Conservation (phyloP, 64 coral and sea anemone species). For the Montipora foliosa region DNA sequence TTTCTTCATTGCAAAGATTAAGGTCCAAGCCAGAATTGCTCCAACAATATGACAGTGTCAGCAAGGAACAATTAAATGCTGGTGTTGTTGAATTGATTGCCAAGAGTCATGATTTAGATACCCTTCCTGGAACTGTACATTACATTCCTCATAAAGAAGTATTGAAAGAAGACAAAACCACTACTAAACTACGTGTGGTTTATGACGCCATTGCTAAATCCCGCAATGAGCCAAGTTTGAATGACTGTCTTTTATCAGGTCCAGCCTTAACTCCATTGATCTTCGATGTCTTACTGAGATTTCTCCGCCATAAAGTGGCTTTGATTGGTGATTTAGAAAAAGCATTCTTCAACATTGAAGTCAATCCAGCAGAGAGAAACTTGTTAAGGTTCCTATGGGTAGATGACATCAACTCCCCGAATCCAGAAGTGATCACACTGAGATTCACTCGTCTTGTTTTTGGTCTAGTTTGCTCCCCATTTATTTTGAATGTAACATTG, state of each 20-base stretch:
- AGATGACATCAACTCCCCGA: conserved; percentile 12
- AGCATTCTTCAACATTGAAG: conserved; percentile 33
- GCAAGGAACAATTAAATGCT: conserved; percentile 51
- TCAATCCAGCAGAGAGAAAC: conserved; percentile 2
- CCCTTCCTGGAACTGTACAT: conserved; percentile 4
- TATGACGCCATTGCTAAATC: conserved; percentile 31
- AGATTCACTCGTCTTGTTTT: conserved; percentile 54
- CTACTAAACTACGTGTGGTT: neutral
- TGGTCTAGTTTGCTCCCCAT: conserved; percentile 36
- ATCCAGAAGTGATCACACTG: neutral
- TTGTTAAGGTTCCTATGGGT: conserved; percentile 26
- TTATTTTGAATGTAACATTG: conserved; percentile 16
- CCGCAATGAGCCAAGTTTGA: neutral
- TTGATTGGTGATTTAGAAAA: conserved; percentile 59
- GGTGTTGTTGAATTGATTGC: conserved; percentile 51
- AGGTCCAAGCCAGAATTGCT: conserved; percentile 6
- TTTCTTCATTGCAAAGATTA: conserved; percentile 24
- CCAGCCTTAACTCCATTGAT: conserved; percentile 16
- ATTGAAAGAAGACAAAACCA: neutral
- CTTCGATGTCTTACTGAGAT: conserved; percentile 24
- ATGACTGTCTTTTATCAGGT: neutral
- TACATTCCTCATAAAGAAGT: conserved; percentile 49
- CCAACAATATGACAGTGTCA: conserved; percentile 56
- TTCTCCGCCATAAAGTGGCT: conserved; percentile 14
- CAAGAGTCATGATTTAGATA: neutral